phyloP scores from a whole-genome alignment of 1,140 invertebrate species.

The Scylla paramamosain region DNA sequence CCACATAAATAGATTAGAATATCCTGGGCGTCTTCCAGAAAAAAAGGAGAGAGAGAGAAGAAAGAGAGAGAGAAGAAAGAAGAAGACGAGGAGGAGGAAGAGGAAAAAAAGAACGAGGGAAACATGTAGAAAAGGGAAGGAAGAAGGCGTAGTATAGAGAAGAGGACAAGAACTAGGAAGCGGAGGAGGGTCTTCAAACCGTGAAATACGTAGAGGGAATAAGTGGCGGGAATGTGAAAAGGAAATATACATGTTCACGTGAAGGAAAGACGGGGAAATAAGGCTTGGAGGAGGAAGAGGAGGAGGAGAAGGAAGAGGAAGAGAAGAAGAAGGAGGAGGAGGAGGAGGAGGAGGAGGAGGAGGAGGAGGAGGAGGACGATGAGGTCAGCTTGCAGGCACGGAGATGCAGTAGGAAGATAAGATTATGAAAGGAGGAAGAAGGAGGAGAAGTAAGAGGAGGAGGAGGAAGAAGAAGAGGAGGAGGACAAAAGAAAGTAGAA shows the following conservation, averaged over 20 bases:
- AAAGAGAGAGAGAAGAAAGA: background rate
- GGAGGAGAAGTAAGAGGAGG: background rate
- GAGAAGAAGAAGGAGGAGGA: background rate
- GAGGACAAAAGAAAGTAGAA: background rate
- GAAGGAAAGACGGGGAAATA: constrained; percentile 2
- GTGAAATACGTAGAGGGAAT: background rate
- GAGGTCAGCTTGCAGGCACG: background rate
- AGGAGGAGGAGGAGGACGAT: background rate
- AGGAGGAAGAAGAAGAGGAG: background rate
- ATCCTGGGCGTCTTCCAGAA: background rate
- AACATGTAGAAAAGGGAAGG: background rate
- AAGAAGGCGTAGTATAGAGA: no score
- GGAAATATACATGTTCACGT: background rate
- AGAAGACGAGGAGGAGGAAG: background rate
- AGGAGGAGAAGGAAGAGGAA: no score
- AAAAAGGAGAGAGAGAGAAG: background rate
- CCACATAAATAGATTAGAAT: constrained; percentile 12
- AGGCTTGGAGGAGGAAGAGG: background rate
- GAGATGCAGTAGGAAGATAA: background rate
- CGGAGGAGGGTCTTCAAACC: background rate
- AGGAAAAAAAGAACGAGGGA: background rate
- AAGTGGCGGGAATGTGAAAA: background rate
- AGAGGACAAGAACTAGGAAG: background rate
- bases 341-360: background rate
- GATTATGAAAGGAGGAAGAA: background rate